phyloP scores from a whole-genome alignment of 2,888 invertebrate species.

The Hofmannophila pseudospretella region DNA sequence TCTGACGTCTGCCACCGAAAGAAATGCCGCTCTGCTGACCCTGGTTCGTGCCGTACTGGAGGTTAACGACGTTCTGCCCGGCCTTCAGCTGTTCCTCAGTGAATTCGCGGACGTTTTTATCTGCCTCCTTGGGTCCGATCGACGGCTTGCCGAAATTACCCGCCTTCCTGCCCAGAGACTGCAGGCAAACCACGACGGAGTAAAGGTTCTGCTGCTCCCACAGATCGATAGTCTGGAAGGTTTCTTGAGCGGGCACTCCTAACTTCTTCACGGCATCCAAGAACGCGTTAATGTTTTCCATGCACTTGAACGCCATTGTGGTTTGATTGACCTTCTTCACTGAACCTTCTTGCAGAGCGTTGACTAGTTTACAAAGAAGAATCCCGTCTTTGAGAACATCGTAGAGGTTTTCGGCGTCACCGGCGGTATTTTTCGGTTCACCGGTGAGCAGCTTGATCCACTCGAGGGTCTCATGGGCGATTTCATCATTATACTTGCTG shows the following conservation, averaged over 20 bases:
- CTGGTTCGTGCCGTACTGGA: slow-evolving; percentile 98
- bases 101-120: slow-evolving; percentile 95
- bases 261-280: slow-evolving; percentile 88
- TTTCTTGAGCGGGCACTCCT: slow-evolving; percentile 95
- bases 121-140: slow-evolving; percentile 97
- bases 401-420: slow-evolving; percentile 94
- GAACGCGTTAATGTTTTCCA: slow-evolving; percentile 99
- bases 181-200: slow-evolving; percentile 96
- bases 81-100: slow-evolving; percentile 95
- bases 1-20: slow-evolving; percentile 97
- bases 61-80: slow-evolving; percentile 93
- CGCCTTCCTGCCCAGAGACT: slow-evolving; percentile 95
- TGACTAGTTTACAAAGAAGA: slow-evolving; percentile 92
- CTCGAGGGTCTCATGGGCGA: slow-evolving; percentile 93
- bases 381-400: slow-evolving; percentile 93
- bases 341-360: slow-evolving; percentile 89
- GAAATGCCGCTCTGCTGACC: slow-evolving; percentile 97
- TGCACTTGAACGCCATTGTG: slow-evolving; percentile 96
- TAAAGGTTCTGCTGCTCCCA: slow-evolving; percentile 98
- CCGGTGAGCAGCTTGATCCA: slow-evolving; percentile 94
- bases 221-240: slow-evolving; percentile 98
- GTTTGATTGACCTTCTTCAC: slow-evolving; percentile 95
- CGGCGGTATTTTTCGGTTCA: slow-evolving; percentile 88
- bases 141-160: slow-evolving; percentile 90
- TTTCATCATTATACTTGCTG: slow-evolving; percentile 96